These are phyloP conservation scores for Ernsta delagoae DNA, from an alignment of 2,888 invertebrate species.

Conservation along the genomic window DNA sequence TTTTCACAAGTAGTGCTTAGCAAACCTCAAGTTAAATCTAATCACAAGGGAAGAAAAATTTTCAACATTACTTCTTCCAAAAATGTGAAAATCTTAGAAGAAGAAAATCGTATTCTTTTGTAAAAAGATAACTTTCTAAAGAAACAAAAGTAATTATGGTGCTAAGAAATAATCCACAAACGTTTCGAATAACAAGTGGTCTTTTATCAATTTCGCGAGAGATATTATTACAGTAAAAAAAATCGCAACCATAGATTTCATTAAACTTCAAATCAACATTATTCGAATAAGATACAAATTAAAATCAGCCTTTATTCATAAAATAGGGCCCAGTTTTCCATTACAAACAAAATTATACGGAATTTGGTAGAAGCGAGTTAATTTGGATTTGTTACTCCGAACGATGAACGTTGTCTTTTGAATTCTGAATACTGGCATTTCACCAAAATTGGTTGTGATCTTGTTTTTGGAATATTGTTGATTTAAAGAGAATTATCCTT, in stretches of 20 bases:
- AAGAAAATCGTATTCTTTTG: too few relatives aligned
- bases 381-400: conserved; percentile 15
- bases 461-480: conserved; percentile 13
- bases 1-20: too few relatives aligned
- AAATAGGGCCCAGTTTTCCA: conserved; percentile 20
- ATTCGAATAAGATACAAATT: conserved; percentile 6
- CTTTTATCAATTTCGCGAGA: neutral
- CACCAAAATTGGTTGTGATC: conserved; percentile 6
- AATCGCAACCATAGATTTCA: neutral
- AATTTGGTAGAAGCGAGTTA: conserved; percentile 16
- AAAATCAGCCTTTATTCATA: conserved; percentile 15
- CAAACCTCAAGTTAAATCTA: too few relatives aligned
- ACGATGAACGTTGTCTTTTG: conserved; percentile 6
- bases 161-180: neutral
- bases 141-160: neutral
- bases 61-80: too few relatives aligned
- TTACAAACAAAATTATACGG: conserved; percentile 20
- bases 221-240: neutral
- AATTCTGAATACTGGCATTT: conserved; percentile 3
- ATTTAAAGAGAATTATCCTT: neutral
- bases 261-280: neutral
- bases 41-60: too few relatives aligned
- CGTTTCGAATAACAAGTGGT: neutral
- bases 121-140: neutral
- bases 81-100: too few relatives aligned